Percentiles rank a stretch among this genome's conserved stretches.
phyloP scores from a whole-genome alignment of 2,888 invertebrate genomes.

The Pachliopta kotzebuea region DNA sequence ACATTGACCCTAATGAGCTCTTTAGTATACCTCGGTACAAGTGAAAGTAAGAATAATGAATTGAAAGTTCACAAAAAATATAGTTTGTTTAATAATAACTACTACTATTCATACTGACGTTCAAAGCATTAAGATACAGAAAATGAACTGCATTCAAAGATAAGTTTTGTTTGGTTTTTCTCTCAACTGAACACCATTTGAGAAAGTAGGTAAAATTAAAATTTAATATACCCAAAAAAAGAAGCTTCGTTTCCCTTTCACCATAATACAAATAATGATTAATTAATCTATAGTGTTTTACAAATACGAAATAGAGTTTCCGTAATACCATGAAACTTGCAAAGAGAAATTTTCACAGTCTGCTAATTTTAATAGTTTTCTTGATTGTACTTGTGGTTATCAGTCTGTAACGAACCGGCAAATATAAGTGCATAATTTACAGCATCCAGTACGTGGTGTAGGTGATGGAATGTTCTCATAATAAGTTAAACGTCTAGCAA shows the following conservation, averaged over 20 bases:
- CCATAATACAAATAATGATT: not conserved
- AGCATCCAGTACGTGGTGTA: not conserved
- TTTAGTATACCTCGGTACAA: conserved; percentile 23
- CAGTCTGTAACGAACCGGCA: conserved; percentile 10
- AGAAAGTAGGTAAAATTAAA: no score
- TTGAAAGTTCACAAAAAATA: conserved; percentile 43
- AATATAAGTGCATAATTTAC: not conserved
- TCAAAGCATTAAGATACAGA: no score
- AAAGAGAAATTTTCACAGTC: not conserved
- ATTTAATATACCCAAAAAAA: no score
- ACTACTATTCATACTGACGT: not conserved
- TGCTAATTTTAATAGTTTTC: not conserved
- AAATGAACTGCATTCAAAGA: no score
- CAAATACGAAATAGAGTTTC: not conserved
- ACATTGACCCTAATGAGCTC: conserved; percentile 15
- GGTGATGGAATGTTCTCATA: not conserved
- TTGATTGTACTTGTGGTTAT: conserved; percentile 8
- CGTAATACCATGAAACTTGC: no score
- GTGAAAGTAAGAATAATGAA: conserved; percentile 52
- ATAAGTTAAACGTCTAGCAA: not conserved
- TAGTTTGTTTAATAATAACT: not conserved
- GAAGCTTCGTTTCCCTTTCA: not conserved
- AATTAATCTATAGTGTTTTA: no score
- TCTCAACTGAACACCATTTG: no score
- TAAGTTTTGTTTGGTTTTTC: no score